Base-by-base conservation (phyloP, 64 coral and sea anemone genomes). In the Pocillopora verrucosa region DNA sequence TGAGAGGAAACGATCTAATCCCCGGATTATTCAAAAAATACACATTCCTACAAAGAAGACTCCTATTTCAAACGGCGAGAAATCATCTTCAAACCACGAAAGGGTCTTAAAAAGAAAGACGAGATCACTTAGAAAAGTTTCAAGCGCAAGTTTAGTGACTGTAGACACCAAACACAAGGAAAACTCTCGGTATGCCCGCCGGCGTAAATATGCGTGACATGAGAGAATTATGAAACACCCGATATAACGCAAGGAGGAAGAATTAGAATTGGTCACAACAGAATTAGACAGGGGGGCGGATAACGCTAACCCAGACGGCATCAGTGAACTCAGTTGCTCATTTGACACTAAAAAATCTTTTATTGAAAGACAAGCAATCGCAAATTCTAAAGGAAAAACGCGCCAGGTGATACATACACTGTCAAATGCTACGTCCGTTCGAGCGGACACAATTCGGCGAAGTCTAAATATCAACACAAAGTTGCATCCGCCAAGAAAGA, bases 81-180 rank as follows among this genome's bases (percentile, higher is more conserved):
- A 85, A 85, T 72, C 41, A 4, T 37, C 35, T 19, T 13, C 36
- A 38, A 14, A 34, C 36, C 20, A 51, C 15, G 82, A 72, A 22
- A 85, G 72, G 62, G 70, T 72, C 22, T 56, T 85, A 4, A 85
- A 72, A 85, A 70, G 82, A 57, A 72, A 85, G 24, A 85, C 63
- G 5, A 72, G 16, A 30, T 72, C 65, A 25, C 65, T 64, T 5
- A 85, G 82, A 70, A 85, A 72, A 85, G 20, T 85, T 58, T 25
- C 82, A n/a, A 51, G 64, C 11, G 20, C 64, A 56, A 51, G 57
- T 72, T 20, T 26, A 16, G 38, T n/a, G 11, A 70, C 24, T 16
- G 82, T 72, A 56, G 82, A 72, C 20, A n/a, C 4, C 4, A 85
- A 25, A 57, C 0, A 15, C 57, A 10, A 13, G 12, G 62, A 85